Conservation (phyloP, 2,113 vertebrate species). For the Zapus hudsonius region DNA sequence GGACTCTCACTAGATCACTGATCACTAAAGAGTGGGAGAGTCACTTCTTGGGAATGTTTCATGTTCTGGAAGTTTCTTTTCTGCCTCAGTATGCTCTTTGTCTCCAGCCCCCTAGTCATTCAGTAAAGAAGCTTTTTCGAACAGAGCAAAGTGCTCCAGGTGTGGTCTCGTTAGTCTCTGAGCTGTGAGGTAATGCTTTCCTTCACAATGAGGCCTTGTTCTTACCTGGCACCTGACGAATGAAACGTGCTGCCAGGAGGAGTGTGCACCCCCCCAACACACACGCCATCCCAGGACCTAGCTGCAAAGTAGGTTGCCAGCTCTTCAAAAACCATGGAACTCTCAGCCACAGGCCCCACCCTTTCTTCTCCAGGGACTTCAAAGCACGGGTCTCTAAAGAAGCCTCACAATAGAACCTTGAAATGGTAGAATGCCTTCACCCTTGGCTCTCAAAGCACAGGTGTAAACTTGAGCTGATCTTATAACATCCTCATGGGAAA, state of each 20-base stretch:
- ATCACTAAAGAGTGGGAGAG: not conserved
- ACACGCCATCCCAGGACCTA: not conserved
- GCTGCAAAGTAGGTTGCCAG: constrained; percentile 19
- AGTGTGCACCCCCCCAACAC: not conserved
- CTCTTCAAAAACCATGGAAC: constrained; percentile 14
- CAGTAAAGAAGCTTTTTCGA: constrained; percentile 20
- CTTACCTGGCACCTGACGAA: constrained; percentile 52
- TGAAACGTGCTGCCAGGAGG: not conserved
- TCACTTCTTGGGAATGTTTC: not conserved
- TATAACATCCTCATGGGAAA: not conserved
- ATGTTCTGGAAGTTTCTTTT: not conserved
- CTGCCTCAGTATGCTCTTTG: not conserved
- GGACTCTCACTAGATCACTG: not conserved
- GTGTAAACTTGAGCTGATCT: constrained; percentile 48
- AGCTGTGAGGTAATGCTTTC: constrained; percentile 61
- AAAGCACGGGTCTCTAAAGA: constrained; percentile 13
- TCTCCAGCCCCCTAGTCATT: not conserved
- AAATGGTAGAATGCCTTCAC: not conserved
- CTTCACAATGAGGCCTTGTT: constrained; percentile 63
- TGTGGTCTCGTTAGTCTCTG: constrained; percentile 47
- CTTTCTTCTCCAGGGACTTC: not conserved
- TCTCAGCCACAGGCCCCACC: not conserved
- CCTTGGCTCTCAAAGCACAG: not conserved
- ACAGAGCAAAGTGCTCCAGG: not conserved
- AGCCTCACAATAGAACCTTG: not conserved